A percentile compares a stretch with the other conserved stretches of the same genome.
phyloP scores from a whole-genome alignment of 2,888 invertebrate genomes.

The Troides aeacus region DNA sequence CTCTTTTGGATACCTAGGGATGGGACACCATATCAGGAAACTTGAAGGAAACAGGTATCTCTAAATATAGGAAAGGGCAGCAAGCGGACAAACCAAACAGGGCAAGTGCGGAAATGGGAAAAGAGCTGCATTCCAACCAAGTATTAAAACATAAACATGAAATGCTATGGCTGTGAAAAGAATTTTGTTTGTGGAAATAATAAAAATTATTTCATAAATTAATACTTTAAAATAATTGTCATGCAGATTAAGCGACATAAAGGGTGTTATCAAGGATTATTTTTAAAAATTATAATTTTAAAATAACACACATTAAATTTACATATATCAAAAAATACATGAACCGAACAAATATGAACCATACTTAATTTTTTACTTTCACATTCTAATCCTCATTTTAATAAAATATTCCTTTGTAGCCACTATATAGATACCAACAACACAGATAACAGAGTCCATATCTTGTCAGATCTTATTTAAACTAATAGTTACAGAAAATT shows the following conservation, averaged over 20 bases:
- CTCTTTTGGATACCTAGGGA: conserved; percentile 81
- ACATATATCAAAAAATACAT: too few relatives aligned
- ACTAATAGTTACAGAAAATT: too few relatives aligned
- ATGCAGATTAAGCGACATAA: too few relatives aligned
- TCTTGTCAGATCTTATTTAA: too few relatives aligned
- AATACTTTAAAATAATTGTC: too few relatives aligned
- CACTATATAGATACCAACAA: too few relatives aligned
- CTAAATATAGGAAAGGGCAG: conserved; percentile 35
- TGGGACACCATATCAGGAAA: conserved; percentile 49
- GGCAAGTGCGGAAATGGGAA: conserved; percentile 42
- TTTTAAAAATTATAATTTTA: not conserved
- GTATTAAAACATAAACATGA: conserved; percentile 57
- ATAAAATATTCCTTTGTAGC: too few relatives aligned
- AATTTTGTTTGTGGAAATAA: not conserved
- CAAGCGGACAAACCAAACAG: conserved; percentile 40
- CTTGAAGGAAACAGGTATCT: conserved; percentile 30
- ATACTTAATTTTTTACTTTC: too few relatives aligned
- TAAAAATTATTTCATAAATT: too few relatives aligned
- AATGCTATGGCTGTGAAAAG: conserved; percentile 23
- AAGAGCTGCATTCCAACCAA: conserved; percentile 75
- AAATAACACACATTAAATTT: not conserved
- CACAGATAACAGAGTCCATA: too few relatives aligned
- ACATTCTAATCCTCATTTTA: too few relatives aligned
- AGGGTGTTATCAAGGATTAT: not conserved
- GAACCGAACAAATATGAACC: too few relatives aligned